Percentiles rank a stretch among this genome's conserved stretches.
Conservation (phyloP, 37 sponge, comb jelly and placozoan species). For the Halisarca cf. caerulea region DNA sequence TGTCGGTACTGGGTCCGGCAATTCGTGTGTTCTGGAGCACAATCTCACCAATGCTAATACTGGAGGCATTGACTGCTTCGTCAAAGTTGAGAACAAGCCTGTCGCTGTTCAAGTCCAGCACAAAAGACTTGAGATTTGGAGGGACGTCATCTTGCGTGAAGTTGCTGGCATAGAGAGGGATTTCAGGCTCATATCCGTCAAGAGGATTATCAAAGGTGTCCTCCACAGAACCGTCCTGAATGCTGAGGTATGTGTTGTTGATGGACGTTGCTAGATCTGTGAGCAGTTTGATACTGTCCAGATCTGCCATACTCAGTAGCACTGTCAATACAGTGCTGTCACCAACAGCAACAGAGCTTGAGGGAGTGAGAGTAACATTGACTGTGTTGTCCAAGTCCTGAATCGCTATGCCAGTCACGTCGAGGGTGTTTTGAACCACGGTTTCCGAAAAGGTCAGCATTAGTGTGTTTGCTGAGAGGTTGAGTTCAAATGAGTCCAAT, state of each 20-base stretch:
- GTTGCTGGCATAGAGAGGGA: conserved; percentile 52
- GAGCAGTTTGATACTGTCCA: conserved; percentile 76
- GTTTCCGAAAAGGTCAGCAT: conserved; percentile 80
- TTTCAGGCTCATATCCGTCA: neutral
- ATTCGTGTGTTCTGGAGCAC: conserved; percentile 54
- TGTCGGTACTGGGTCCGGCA: neutral
- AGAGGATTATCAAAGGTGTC: conserved; percentile 71
- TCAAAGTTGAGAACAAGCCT: conserved; percentile 75
- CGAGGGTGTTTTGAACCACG: conserved; percentile 48
- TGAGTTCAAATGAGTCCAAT: conserved; percentile 59
- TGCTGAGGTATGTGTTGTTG: conserved; percentile 68
- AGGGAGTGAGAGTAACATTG: conserved; percentile 55
- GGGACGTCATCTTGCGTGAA: conserved; percentile 61
- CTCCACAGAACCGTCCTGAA: conserved; percentile 48
- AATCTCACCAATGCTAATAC: conserved; percentile 42
- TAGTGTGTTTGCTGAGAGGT: conserved; percentile 73
- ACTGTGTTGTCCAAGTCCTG: conserved; percentile 47
- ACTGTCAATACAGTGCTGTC: conserved; percentile 63
- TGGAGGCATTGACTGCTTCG: conserved; percentile 75
- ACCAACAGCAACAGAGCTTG: neutral
- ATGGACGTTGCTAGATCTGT: conserved; percentile 54
- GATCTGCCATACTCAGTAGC: conserved; percentile 54
- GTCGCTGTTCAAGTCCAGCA: conserved; percentile 64
- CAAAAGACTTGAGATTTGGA: conserved; percentile 54
- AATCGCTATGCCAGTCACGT: conserved; percentile 62